Conservation (phyloP, 2,113 vertebrate species). For the Copsychus sechellarum region DNA sequence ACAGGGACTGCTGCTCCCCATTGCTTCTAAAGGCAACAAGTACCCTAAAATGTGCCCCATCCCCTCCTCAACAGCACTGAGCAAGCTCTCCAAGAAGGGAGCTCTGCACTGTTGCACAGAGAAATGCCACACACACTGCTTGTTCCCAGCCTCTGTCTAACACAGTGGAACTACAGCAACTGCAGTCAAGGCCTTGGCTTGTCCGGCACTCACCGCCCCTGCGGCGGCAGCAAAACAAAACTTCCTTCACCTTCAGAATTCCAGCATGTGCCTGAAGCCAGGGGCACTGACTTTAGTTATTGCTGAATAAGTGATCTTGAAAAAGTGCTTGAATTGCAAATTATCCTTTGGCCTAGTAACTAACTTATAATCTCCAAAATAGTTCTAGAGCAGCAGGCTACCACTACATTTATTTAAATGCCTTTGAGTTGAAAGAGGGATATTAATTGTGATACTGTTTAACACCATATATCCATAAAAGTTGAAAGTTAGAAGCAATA, state of each 20-base stretch:
- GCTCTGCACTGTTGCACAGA: not conserved
- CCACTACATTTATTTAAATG: not conserved
- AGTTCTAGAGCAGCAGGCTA: not conserved
- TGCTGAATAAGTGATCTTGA: not conserved
- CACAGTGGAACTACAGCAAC: not conserved
- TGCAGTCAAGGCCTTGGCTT: not conserved
- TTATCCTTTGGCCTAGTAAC: not conserved
- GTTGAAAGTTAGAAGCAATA: not conserved
- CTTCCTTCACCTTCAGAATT: not conserved
- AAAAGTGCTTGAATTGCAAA: not conserved
- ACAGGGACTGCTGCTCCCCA: not conserved
- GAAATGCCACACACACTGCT: not conserved
- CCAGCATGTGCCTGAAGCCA: not conserved
- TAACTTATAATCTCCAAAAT: not conserved
- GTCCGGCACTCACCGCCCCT: not conserved
- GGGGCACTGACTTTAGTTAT: not conserved
- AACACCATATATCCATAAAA: not conserved
- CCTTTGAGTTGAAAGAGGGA: not conserved
- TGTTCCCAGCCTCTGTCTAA: not conserved
- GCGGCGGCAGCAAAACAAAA: not conserved
- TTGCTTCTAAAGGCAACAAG: not conserved
- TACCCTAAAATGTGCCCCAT: not conserved
- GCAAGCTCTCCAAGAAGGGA: not conserved
- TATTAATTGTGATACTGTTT: not conserved
- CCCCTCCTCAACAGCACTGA: not conserved